Percentiles rank a stretch among this genome's conserved stretches.
Evolutionary conservation across 2,888 invertebrate species (phyloP).

Genomic region (Caenorhabditis macrosperma): DNA sequence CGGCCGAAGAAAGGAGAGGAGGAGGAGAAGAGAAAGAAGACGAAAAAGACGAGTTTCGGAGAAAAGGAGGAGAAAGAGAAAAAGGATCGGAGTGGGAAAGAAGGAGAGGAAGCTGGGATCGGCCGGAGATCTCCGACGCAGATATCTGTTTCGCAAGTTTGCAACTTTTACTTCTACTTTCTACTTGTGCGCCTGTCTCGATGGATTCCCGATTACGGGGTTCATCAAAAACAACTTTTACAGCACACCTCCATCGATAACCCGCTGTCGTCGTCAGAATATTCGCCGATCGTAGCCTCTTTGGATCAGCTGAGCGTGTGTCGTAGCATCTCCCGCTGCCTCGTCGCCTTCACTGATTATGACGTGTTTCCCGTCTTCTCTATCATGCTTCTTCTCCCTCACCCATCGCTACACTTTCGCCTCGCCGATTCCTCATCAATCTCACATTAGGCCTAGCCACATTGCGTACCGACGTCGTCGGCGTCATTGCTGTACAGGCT

Average conservation of each 20-base stretch:
- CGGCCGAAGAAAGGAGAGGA: constrained; percentile 14
- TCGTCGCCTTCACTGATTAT: constrained; percentile 2
- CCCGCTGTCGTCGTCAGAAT: too few relatives aligned
- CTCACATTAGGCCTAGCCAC: constrained; percentile 8
- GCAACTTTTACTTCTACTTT: neutral
- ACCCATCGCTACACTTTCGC: neutral
- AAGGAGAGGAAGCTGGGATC: constrained; percentile 11
- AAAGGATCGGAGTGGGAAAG: constrained; percentile 1
- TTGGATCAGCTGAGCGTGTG: too few relatives aligned
- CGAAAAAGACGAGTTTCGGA: constrained; percentile 15
- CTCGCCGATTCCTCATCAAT: constrained; percentile 1
- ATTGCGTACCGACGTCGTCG: neutral
- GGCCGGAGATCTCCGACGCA: constrained; percentile 7
- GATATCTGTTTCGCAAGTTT: constrained; percentile 11
- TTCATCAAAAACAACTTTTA: too few relatives aligned
- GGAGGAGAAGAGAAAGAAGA: constrained; percentile 4
- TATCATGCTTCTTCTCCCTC: neutral
- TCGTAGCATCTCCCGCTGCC: too few relatives aligned
- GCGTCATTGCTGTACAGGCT: neutral
- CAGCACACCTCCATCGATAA: too few relatives aligned
- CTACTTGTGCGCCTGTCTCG: neutral
- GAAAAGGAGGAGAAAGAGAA: constrained; percentile 13
- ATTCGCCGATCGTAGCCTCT: too few relatives aligned
- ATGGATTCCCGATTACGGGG: too few relatives aligned
- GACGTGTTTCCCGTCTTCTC: neutral